A percentile compares a stretch with the other conserved stretches of the same genome.
Evolutionary conservation across 2,113 vertebrate genomes (phyloP).

Genomic region (Delphinapterus leucas): DNA sequence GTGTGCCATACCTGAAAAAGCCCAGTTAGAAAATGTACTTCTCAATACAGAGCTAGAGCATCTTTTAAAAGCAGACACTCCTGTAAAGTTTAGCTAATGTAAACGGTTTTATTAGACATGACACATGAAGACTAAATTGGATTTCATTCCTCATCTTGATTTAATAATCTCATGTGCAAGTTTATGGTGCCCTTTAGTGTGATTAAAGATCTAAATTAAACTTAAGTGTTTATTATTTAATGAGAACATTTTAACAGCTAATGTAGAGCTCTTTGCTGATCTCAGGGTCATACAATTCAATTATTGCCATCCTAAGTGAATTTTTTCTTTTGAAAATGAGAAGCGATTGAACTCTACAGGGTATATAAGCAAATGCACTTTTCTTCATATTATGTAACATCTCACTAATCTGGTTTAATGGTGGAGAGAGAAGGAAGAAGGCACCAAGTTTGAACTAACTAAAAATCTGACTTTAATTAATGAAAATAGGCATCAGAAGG

Average conservation of each 20-base stretch:
- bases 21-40: background rate
- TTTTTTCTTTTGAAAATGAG: slow-evolving; percentile 44
- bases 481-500: background rate
- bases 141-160: slow-evolving; percentile 51
- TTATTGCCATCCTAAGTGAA: slow-evolving; percentile 15
- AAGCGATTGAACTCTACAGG: background rate
- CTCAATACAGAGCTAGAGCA: background rate
- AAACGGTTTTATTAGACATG: slow-evolving; percentile 41
- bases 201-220: slow-evolving; percentile 66
- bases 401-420: slow-evolving; percentile 19
- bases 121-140: slow-evolving; percentile 25
- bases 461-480: slow-evolving; percentile 21
- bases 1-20: background rate
- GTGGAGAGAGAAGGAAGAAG: background rate
- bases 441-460: background rate
- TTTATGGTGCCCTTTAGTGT: slow-evolving; percentile 54
- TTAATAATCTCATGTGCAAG: slow-evolving; percentile 45
- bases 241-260: slow-evolving; percentile 28
- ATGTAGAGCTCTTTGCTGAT: slow-evolving; percentile 33
- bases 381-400: background rate
- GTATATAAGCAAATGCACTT: background rate
- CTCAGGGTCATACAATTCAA: slow-evolving; percentile 30
- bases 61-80: slow-evolving; percentile 23
- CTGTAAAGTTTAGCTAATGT: slow-evolving; percentile 39
- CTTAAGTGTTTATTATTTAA: slow-evolving; percentile 68